Evolutionary conservation across 2,888 invertebrate genomes (phyloP).

Genomic region (Lasioglossum zephyrum): DNA sequence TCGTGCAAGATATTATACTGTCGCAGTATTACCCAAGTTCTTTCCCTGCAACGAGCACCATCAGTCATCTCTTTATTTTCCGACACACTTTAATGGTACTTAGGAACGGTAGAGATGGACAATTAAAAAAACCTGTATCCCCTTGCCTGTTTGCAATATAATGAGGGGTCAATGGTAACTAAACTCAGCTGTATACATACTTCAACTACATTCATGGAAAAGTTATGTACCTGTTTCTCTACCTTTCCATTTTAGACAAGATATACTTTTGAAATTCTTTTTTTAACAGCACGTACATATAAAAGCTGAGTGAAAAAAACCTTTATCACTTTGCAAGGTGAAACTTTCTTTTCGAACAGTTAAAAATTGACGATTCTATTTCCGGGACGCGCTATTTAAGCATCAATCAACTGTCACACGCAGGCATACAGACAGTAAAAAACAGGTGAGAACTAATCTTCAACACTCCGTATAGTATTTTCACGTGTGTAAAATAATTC

Average conservation of each 20-base stretch:
- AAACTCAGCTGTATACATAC: background rate
- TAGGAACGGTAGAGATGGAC: background rate
- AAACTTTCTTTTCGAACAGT: background rate
- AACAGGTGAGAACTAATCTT: background rate
- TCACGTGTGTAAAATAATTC: background rate
- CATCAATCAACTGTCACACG: background rate
- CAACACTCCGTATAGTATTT: background rate
- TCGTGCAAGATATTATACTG: slow-evolving; percentile 18
- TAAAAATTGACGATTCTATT: background rate
- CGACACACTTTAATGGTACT: background rate
- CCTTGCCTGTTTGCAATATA: background rate
- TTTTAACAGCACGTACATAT: too few relatives aligned
- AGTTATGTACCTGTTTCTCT: background rate
- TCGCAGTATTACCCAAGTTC: background rate
- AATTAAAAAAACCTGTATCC: background rate
- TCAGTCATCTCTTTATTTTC: slow-evolving; percentile 43
- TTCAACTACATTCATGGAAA: background rate
- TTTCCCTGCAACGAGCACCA: slow-evolving; percentile 40
- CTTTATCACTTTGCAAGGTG: background rate
- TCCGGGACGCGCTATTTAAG: background rate
- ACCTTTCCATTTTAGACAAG: background rate
- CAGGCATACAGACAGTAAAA: background rate
- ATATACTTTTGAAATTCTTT: too few relatives aligned
- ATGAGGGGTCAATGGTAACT: slow-evolving; percentile 16
- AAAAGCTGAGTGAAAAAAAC: background rate